These are phyloP conservation scores for Adelognathus sp. DNA, from an alignment of 2,888 invertebrate genomes.

Conservation along the genomic window DNA sequence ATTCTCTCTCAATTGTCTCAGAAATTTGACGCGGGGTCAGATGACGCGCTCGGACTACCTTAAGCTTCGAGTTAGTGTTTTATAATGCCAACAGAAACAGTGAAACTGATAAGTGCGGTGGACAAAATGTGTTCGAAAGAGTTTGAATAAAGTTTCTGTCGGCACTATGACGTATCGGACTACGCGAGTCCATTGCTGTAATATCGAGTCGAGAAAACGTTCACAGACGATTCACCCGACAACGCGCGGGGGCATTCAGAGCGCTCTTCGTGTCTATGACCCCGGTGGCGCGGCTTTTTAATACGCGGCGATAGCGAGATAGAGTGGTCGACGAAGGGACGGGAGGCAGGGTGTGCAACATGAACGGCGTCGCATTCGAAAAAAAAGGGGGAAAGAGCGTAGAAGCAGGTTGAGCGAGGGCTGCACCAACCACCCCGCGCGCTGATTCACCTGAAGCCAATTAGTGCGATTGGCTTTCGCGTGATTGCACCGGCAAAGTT, in stretches of 20 bases:
- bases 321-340: conserved; percentile 2
- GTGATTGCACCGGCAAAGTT: conserved; percentile 66
- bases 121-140: not conserved
- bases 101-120: not conserved
- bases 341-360: conserved; percentile 39
- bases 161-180: not conserved
- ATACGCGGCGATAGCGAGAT: conserved; percentile 44
- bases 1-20: too few relatives aligned
- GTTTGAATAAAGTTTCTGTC: not conserved
- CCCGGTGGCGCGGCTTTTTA: conserved; percentile 48
- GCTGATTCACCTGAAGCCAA: conserved; percentile 66
- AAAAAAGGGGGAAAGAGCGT: conserved; percentile 28
- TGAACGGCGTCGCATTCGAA: conserved; percentile 38
- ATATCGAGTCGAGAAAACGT: conserved; percentile 27
- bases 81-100: not conserved
- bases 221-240: conserved; percentile 32
- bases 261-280: conserved; percentile 56
- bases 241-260: conserved; percentile 24
- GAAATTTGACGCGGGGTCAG: too few relatives aligned
- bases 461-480: conserved; percentile 67
- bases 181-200: not conserved
- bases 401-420: conserved; percentile 32
- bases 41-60: too few relatives aligned
- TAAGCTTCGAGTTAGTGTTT: not conserved
- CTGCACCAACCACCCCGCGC: conserved; percentile 20